Percentiles rank a stretch among this genome's conserved stretches.
These are phyloP conservation scores for Sebastes baramenuke DNA, from an alignment of 2,797 vertebrate species.

Conservation along the genomic window DNA sequence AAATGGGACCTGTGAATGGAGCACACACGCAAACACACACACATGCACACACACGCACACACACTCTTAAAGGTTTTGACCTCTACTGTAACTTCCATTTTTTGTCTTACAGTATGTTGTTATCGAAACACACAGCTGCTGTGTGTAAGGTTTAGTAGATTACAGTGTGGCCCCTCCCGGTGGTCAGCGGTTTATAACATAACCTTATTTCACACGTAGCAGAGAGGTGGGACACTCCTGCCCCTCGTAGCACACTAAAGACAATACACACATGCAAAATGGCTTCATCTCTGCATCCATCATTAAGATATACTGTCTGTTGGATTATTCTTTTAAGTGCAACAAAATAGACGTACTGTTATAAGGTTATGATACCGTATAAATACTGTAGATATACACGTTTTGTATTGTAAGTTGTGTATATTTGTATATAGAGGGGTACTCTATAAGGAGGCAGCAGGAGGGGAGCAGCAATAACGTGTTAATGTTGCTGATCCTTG, in stretches of 20 bases:
- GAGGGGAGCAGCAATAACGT: constrained; percentile 63
- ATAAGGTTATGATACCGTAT: constrained; percentile 75
- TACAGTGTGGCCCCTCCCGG: constrained; percentile 69
- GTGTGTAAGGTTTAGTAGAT: constrained; percentile 23
- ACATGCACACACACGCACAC: constrained; percentile 1
- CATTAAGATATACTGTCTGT: constrained; percentile 60
- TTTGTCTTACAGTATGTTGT: not conserved
- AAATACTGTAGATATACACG: constrained; percentile 76
- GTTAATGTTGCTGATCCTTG: constrained; percentile 68
- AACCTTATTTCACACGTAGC: constrained; percentile 59
- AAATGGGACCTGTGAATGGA: constrained; percentile 52
- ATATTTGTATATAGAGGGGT: constrained; percentile 72
- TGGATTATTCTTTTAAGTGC: constrained; percentile 73
- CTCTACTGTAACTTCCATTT: constrained; percentile 8
- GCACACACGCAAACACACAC: not conserved
- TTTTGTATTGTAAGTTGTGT: constrained; percentile 69
- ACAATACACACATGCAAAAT: constrained; percentile 81
- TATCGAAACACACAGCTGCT: constrained; percentile 7
- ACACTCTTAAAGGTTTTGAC: constrained; percentile 50
- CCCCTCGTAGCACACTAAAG: constrained; percentile 64
- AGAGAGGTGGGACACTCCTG: constrained; percentile 57
- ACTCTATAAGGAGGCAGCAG: constrained; percentile 68
- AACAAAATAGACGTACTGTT: constrained; percentile 70
- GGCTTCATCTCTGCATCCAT: constrained; percentile 72
- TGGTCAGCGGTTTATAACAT: constrained; percentile 63